These are phyloP conservation scores for Dipodomys stephensi DNA, from an alignment of 2,113 vertebrate species.

Conservation along the genomic window DNA sequence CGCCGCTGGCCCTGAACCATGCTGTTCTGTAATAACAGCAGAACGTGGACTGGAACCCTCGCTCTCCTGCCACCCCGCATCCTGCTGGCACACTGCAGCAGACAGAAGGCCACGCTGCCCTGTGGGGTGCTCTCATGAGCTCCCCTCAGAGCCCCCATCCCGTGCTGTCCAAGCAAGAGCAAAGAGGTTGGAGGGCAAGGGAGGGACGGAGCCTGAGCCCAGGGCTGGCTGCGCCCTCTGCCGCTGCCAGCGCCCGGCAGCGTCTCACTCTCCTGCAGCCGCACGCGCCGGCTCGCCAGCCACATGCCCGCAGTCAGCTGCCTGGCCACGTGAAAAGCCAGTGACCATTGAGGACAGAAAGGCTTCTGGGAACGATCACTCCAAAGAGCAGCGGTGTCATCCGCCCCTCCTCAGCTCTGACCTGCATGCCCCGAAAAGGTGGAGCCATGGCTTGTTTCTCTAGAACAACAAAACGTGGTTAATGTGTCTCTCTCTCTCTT, in stretches of 20 bases:
- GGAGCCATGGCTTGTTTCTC: slow-evolving; percentile 17
- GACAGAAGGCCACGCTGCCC: background rate
- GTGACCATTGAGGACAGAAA: background rate
- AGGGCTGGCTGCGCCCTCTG: background rate
- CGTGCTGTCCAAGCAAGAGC: too few species aligned
- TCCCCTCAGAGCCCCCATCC: background rate
- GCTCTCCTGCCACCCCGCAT: background rate
- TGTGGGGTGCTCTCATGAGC: background rate
- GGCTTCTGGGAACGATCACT: background rate
- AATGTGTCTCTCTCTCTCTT: background rate
- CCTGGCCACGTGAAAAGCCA: background rate
- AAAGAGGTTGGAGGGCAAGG: background rate
- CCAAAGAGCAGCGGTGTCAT: background rate
- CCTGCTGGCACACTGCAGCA: background rate
- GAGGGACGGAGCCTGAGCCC: background rate
- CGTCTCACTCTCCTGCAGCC: too few species aligned
- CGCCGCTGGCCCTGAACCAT: background rate
- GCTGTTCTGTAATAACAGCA: background rate
- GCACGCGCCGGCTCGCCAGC: too few species aligned
- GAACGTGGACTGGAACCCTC: background rate
- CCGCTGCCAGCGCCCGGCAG: too few species aligned
- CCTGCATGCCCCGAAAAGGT: slow-evolving; percentile 42
- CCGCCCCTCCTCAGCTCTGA: background rate
- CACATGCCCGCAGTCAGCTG: background rate
- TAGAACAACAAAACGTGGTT: slow-evolving; percentile 66